Conservation (phyloP, 2,888 invertebrate species). For the Archips xylosteana region DNA sequence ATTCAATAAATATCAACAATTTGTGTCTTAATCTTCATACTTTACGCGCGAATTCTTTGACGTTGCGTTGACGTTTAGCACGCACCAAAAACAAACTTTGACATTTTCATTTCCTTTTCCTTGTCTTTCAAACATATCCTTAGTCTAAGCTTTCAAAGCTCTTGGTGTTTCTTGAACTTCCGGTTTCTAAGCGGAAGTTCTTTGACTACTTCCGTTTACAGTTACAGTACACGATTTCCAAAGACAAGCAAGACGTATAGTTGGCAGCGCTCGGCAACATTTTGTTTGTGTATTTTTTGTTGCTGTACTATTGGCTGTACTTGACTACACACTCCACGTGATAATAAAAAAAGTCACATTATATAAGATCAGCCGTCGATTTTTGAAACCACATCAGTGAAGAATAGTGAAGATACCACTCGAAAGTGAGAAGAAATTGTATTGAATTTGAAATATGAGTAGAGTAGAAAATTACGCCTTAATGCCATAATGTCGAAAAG, state of each 20-base stretch:
- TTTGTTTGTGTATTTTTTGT: background rate
- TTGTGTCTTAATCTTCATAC: background rate
- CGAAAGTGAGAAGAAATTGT: too few relatives aligned
- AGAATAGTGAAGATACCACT: too few relatives aligned
- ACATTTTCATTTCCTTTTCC: background rate
- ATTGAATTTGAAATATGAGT: too few relatives aligned
- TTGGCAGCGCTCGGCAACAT: background rate
- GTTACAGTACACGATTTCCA: background rate
- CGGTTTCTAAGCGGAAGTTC: slow-evolving; percentile 7
- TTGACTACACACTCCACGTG: too few relatives aligned
- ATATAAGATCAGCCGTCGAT: too few relatives aligned
- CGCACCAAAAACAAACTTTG: background rate
- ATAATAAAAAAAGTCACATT: too few relatives aligned
- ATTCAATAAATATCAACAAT: background rate
- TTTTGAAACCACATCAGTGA: too few relatives aligned
- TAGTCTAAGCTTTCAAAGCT: background rate
- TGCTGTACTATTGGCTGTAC: background rate
- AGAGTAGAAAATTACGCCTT: too few relatives aligned
- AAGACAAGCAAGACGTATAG: background rate
- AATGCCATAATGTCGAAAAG: too few relatives aligned
- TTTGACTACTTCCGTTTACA: slow-evolving; percentile 2
- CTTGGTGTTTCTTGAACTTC: background rate
- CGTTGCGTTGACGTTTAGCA: background rate
- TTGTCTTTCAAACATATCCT: too few relatives aligned
- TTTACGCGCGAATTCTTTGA: slow-evolving; percentile 1